Conservation (phyloP, 2,888 invertebrate genomes). For the Erynnis tages region DNA sequence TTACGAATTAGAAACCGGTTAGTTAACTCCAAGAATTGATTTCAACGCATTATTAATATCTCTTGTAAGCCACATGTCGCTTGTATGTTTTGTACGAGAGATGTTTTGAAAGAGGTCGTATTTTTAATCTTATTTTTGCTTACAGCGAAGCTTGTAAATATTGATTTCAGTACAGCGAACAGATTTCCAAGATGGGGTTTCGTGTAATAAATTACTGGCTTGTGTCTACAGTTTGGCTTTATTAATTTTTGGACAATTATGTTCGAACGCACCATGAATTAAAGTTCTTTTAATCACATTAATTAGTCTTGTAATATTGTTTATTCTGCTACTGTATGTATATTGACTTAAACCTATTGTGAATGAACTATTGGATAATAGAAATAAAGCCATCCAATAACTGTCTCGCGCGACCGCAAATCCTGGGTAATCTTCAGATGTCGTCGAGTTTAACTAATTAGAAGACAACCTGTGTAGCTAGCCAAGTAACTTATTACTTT, state of each 20-base stretch:
- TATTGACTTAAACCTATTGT: too few species aligned
- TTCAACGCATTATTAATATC: background rate
- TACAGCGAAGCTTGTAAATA: too few species aligned
- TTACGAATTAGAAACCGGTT: background rate
- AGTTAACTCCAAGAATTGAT: slow-evolving; percentile 2
- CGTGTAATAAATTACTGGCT: too few species aligned
- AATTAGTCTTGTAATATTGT: too few species aligned
- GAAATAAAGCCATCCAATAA: slow-evolving; percentile 3
- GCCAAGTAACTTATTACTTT: background rate
- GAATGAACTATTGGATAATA: background rate
- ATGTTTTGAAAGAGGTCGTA: background rate
- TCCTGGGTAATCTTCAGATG: slow-evolving; percentile 7
- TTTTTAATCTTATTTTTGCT: background rate
- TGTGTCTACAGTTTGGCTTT: too few species aligned
- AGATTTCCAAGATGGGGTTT: too few species aligned
- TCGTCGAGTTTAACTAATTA: slow-evolving; percentile 1
- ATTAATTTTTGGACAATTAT: too few species aligned
- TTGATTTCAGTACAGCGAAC: too few species aligned
- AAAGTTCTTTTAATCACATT: too few species aligned
- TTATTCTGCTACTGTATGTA: too few species aligned
- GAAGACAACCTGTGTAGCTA: background rate
- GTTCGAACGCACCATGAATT: too few species aligned
- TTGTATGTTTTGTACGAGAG: background rate
- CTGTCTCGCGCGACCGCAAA: background rate
- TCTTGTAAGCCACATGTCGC: background rate